These are phyloP conservation scores for Diloba caeruleocephala DNA, from an alignment of 2,888 invertebrate species.

Conservation along the genomic window DNA sequence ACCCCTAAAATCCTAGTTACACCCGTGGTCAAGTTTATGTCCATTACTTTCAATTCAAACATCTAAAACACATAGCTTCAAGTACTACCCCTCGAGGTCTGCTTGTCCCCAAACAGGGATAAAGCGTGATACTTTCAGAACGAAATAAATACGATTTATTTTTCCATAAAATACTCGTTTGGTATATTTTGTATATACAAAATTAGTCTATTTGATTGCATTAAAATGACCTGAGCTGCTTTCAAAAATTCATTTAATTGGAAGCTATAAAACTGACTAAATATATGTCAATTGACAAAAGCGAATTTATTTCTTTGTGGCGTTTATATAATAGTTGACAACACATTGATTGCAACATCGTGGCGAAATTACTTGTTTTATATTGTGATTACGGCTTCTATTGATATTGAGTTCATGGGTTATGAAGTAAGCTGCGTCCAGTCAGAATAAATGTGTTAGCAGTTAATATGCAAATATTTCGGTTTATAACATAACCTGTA, in stretches of 20 bases:
- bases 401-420: conserved; percentile 4
- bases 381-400: conserved; percentile 5
- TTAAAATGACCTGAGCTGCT: background rate
- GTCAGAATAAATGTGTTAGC: conserved; percentile 45
- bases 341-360: conserved; percentile 14
- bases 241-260: conserved; percentile 1
- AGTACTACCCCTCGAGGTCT: conserved; percentile 6
- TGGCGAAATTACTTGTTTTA: conserved; percentile 9
- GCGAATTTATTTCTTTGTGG: background rate
- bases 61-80: conserved; percentile 6
- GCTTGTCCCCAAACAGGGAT: conserved; percentile 2
- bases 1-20: conserved; percentile 10
- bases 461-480: conserved; percentile 74
- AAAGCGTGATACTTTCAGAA: conserved; percentile 11
- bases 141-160: conserved; percentile 27
- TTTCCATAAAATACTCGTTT: conserved; percentile 16
- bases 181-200: conserved; percentile 16
- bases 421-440: conserved; percentile 12
- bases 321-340: conserved; percentile 6
- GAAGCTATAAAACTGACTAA: conserved; percentile 9
- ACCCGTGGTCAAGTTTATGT: conserved; percentile 23
- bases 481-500: conserved; percentile 61
- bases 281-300: background rate
- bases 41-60: conserved; percentile 15
- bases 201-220: conserved; percentile 4